phyloP scores from a whole-genome alignment of 2,797 vertebrate species.

The Pseudochaenichthys georgianus region DNA sequence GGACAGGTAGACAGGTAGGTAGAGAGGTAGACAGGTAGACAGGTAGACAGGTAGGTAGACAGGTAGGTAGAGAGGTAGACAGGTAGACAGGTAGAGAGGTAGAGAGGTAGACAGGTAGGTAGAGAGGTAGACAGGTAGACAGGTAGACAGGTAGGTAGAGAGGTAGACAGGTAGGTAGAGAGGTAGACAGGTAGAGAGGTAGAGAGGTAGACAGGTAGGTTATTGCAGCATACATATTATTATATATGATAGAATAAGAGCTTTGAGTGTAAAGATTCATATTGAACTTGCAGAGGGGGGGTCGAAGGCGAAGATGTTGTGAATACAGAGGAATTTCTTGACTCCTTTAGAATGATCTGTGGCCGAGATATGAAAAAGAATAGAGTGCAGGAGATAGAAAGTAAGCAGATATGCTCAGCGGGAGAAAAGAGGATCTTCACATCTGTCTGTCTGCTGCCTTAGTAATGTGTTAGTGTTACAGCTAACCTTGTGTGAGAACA shows the following conservation, averaged over 20 bases:
- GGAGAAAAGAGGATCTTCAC: slow-evolving; percentile 12
- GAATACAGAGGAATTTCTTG: background rate
- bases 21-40: fast-evolving
- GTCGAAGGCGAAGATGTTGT: background rate
- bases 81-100: too few relatives aligned
- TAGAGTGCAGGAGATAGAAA: background rate
- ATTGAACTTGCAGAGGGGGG: background rate
- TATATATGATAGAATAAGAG: too few relatives aligned
- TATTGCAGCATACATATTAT: too few relatives aligned
- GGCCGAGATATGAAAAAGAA: background rate
- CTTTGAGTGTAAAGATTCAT: background rate
- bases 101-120: too few relatives aligned
- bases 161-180: fast-evolving
- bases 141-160: too few relatives aligned
- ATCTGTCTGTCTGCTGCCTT: background rate
- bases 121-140: too few relatives aligned
- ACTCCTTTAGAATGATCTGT: background rate
- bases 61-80: too few relatives aligned
- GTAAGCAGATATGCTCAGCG: slow-evolving; percentile 10
- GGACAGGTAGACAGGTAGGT: too few relatives aligned
- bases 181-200: fast-evolving
- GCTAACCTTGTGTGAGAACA: slow-evolving; percentile 48
- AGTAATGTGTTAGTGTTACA: slow-evolving; percentile 17
- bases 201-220: fast-evolving
- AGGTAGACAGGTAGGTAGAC: too few relatives aligned